Evolutionary conservation across 1,140 invertebrate genomes (phyloP), one percentile per base, ranked within the genome.

Genomic region (Chironomus tepperi): DNA sequence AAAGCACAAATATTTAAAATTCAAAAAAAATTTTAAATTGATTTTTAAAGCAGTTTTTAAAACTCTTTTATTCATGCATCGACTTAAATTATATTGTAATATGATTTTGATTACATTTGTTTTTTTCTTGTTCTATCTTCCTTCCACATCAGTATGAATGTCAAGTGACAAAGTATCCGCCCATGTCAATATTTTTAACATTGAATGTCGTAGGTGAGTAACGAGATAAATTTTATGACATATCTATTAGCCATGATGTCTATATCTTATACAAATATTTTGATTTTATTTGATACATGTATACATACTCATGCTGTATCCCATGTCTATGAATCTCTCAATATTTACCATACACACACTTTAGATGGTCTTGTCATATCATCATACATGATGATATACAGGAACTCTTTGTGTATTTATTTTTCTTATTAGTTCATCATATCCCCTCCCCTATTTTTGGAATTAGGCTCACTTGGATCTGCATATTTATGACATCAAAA

Each of bases 111-210:
- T 57, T 12, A 57, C 5, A 15, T 57, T 15, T 47, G 15, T 12
- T 15, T 57, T 57, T 15, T 15, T 57, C 47, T 15, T 12, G 12
- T 57, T 57, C 47, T 57, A 47, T 47, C 15, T 3, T 12, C 15
- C 15, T 12, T 12, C 8, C 8, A 47, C 12, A 15, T 15, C 47
- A 82, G 76, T 95, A 95, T 83, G 92, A 95, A 83, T 95, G 93
- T 82, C 93, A 95, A 85, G 90, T 95, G 15, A 93, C 92, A 34
- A 92, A 92, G 24, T 91, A 95, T 85, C 93, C 93, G 73, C 91
- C 92, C 75, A 90, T 90, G 18, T 93, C 91, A 83, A 91, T 93
- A 84, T 93, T 93, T 83, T 83, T 94, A 74, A 87, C 88, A 76
- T 86, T 95, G 75, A 89, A 89, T 80, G 92, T 95, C 76, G 90